Percentiles rank a stretch among this genome's conserved stretches.
Evolutionary conservation across 2,113 vertebrate species (phyloP).

Genomic region (Lycocorax pyrrhopterus): DNA sequence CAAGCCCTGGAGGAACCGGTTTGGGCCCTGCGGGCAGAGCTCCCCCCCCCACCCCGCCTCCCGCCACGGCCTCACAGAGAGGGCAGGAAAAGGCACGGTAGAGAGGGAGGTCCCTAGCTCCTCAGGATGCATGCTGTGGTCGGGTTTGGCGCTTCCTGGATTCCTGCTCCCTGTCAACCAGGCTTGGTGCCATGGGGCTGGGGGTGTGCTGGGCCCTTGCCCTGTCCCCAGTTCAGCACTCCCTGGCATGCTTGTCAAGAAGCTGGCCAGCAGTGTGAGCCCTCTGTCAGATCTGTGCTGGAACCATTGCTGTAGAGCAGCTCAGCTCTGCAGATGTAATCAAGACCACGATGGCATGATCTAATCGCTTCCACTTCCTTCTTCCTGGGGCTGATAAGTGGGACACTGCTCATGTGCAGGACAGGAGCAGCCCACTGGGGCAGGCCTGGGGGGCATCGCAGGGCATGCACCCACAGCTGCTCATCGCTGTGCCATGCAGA

Average conservation of each 20-base stretch:
- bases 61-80: fast-evolving
- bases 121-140: not conserved
- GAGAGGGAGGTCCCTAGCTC: not conserved
- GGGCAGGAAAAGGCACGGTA: not conserved
- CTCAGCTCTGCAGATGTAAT: not conserved
- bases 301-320: fast-evolving
- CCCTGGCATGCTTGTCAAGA: fast-evolving
- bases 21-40: not conserved
- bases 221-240: not conserved
- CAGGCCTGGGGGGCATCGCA: not conserved
- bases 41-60: not conserved
- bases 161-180: not conserved
- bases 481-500: fast-evolving
- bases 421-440: fast-evolving
- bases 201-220: too few species aligned
- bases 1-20: constrained; percentile 21
- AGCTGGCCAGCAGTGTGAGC: fast-evolving
- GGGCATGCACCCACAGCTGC: fast-evolving
- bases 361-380: not conserved
- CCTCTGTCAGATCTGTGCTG: not conserved
- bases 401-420: not conserved
- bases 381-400: not conserved
- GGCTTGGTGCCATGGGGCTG: not conserved
- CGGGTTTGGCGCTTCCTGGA: not conserved
- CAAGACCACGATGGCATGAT: fast-evolving